Base-by-base conservation (phyloP, 2,888 invertebrate genomes). In the Cataglyphis albicans region DNA sequence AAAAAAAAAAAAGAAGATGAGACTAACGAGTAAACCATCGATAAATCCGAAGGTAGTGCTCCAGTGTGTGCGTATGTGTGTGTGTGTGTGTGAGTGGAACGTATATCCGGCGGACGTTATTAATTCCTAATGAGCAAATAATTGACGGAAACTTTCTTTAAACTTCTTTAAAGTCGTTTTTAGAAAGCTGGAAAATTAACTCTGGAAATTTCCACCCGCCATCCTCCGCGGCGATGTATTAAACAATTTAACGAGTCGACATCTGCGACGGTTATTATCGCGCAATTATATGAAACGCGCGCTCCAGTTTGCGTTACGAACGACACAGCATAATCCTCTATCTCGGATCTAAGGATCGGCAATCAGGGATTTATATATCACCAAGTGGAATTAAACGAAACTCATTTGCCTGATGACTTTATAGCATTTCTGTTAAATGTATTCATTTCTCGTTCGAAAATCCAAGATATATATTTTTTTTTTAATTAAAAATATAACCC, bases 241-340 rank as follows among this genome's bases (percentile, higher is more conserved):
- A 90, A 90, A 91, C 92, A 92, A 92, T 93, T 93, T 93, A 93
- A 92, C 91, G 91, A 90, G 87, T 88, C 91, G 87, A 87, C 92
- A 92, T 91, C 92, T 92, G 92, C 91, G 89, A 91, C 91, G 89
- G 90, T 89, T 92, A 91, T 92, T 91, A 92, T 92, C 91, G 91
- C 90, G 91, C 90, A 91, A 92, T 92, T 91, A 92, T 91, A 91
- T 90, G 89, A 87, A 84, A 67, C 82, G 70, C 75, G 44, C 32
- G 21, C 25, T 52, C 76, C 55, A 76, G 48, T 25, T 25, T 29
- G 67, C 38, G 38, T 67, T 55, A 65, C 41, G 35, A 75, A 25
- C 64, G 75, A 35, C 75, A 65, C 25, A 52, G 18, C 25, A 67
- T 76, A 76, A 76, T 67, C 65, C 75, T 48, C 18, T 25, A 25